phyloP scores from a whole-genome alignment of 1,140 invertebrate species.

The Drosophila grimshawi region DNA sequence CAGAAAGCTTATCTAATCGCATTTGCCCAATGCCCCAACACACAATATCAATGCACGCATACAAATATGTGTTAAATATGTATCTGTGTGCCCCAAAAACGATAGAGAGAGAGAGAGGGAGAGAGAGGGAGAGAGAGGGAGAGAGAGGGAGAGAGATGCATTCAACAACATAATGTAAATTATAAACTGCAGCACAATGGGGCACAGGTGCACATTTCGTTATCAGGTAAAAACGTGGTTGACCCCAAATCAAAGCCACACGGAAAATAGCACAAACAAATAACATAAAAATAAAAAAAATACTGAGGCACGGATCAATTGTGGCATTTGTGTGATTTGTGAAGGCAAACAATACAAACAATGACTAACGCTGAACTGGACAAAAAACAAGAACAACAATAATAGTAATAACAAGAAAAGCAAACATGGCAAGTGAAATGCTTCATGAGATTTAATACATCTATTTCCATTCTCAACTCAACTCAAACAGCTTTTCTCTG shows the following conservation, averaged over 20 bases:
- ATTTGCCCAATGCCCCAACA: conserved; percentile 49
- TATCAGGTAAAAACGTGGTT: conserved; percentile 61
- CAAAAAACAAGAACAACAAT: neutral
- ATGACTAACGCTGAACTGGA: neutral
- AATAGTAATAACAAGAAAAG: too few relatives aligned
- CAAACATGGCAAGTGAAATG: neutral
- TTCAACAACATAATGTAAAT: conserved; percentile 43
- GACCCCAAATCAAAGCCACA: conserved; percentile 66
- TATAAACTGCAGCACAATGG: conserved; percentile 27
- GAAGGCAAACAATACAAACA: conserved; percentile 20
- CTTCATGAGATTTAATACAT: neutral
- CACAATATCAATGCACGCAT: conserved; percentile 44
- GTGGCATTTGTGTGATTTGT: conserved; percentile 6
- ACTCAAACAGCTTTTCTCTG: neutral
- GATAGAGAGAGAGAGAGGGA: neutral
- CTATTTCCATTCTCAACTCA: neutral
- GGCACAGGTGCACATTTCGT: conserved; percentile 40
- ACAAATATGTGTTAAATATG: conserved; percentile 25
- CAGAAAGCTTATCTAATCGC: conserved; percentile 70
- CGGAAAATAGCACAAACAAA: conserved; percentile 49
- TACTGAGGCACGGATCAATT: conserved; percentile 8
- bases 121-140: neutral
- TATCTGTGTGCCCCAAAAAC: conserved; percentile 32
- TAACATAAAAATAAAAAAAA: conserved; percentile 26
- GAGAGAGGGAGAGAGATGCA: neutral